phyloP scores from a whole-genome alignment of 2,888 invertebrate species.

The Lasioglossum morio region DNA sequence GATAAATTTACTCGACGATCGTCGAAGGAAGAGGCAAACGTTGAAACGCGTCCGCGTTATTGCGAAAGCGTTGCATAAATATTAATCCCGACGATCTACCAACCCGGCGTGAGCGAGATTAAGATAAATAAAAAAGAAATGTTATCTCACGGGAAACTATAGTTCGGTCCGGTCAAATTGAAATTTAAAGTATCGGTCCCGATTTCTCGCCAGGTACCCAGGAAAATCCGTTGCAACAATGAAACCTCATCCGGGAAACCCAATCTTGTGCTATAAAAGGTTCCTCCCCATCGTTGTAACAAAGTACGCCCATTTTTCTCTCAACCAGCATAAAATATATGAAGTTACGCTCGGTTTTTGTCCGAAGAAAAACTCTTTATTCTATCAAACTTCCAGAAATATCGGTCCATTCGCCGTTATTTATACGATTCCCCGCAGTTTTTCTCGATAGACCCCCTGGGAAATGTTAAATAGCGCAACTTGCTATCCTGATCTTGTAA shows the following conservation, averaged over 20 bases:
- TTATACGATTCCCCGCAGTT: conserved; percentile 16
- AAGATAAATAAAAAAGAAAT: not conserved
- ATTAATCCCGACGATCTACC: not conserved
- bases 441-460: not conserved
- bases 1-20: not conserved
- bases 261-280: conserved; percentile 14
- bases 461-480: conserved; percentile 4
- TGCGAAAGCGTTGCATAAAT: conserved; percentile 1
- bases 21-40: not conserved
- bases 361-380: conserved; percentile 1
- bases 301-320: conserved; percentile 11
- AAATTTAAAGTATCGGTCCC: not conserved
- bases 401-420: conserved; percentile 14
- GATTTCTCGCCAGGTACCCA: not conserved
- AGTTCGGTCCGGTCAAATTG: not conserved
- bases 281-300: conserved; percentile 4
- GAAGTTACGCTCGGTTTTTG: not conserved
- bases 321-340: conserved; percentile 17
- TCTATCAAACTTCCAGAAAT: conserved; percentile 23
- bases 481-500: not conserved
- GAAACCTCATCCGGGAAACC: not conserved
- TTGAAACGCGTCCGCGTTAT: not conserved
- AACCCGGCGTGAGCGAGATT: not conserved
- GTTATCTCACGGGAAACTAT: too few species aligned
- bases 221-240: not conserved